Evolutionary conservation across 37 sponge, comb jelly and placozoan species (phyloP), one percentile per base, ranked within the genome.

Genomic region (Aplysina aerophoba): DNA sequence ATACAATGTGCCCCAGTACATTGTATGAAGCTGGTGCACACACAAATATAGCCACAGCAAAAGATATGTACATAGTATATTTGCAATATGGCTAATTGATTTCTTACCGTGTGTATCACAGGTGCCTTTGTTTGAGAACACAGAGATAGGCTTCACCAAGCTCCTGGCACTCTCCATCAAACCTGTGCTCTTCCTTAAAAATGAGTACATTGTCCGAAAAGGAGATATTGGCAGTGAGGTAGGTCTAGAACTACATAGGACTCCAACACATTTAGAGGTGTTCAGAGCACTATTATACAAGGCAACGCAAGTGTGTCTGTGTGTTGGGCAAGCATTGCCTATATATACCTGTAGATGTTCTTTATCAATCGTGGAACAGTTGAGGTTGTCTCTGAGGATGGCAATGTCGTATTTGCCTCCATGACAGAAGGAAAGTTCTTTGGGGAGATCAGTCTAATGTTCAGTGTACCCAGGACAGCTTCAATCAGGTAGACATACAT

Each of bases 221-320:
- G 95, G 95, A 85, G 95, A 94, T 85, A 72, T 87, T 44, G 95
- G 92, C 25, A 91, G 83, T 84, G 89, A 89, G 81, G 90, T 92
- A 55, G 38, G 80, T 60, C 14, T 1, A 33, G 19, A 36, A 44
- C 50, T 44, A 8, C 8, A 44, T 44, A 44, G 50, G 6, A 44
- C 8, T 44, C 6, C 8, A 44, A 44, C 8, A 44, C 3, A 44
- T 44, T 44, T 44, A 8, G 50, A 44, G 50, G 50, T n/a, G n/a
- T n/a, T n/a, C n/a, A n/a, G n/a, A n/a, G n/a, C n/a, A n/a, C n/a
- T n/a, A n/a, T n/a, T n/a, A n/a, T n/a, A n/a, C n/a, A n/a, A n/a
- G n/a, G n/a, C n/a, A n/a, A n/a, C n/a, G n/a, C n/a, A 58, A 20
- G 59, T 58, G 24, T 11, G 11, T 62, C 4, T 5, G 12, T 62